phyloP scores from a whole-genome alignment of 53 echinoderm and acorn worm genomes.

The Henricia sp. region DNA sequence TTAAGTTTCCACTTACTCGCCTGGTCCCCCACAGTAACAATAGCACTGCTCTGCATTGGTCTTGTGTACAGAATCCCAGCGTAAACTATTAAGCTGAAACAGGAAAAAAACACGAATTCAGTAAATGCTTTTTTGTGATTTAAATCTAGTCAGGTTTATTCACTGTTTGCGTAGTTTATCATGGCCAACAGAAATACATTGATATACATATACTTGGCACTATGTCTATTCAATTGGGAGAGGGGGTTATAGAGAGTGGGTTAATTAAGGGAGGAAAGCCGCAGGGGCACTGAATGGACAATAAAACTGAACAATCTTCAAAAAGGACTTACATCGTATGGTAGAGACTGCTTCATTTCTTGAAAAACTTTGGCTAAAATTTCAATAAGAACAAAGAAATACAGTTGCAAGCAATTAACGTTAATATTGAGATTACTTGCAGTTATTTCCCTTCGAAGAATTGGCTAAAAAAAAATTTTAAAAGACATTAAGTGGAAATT shows the following conservation, averaged over 20 bases:
- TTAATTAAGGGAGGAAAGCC: too few species aligned
- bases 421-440: not conserved
- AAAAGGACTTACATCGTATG: slow-evolving; percentile 92
- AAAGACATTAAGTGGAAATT: too few species aligned
- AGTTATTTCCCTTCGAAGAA: too few species aligned
- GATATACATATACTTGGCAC: too few species aligned
- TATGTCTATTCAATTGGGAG: too few species aligned
- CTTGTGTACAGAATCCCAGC: slow-evolving; percentile 86
- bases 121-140: too few species aligned
- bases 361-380: slow-evolving; percentile 92
- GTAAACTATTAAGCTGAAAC: slow-evolving; percentile 69
- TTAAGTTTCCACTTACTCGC: slow-evolving; percentile 98
- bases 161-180: too few species aligned
- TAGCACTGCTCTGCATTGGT: slow-evolving; percentile 88
- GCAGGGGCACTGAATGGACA: too few species aligned
- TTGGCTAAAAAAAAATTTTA: not conserved
- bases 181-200: too few species aligned
- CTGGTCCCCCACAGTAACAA: slow-evolving; percentile 98
- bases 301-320: too few species aligned
- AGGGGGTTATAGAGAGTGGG: too few species aligned
- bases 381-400: not conserved
- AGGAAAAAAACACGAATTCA: not conserved
- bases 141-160: too few species aligned
- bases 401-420: not conserved
- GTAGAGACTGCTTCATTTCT: slow-evolving; percentile 91